Evolutionary conservation across 2,113 vertebrate species (phyloP).

Genomic region (Electrona antarctica): DNA sequence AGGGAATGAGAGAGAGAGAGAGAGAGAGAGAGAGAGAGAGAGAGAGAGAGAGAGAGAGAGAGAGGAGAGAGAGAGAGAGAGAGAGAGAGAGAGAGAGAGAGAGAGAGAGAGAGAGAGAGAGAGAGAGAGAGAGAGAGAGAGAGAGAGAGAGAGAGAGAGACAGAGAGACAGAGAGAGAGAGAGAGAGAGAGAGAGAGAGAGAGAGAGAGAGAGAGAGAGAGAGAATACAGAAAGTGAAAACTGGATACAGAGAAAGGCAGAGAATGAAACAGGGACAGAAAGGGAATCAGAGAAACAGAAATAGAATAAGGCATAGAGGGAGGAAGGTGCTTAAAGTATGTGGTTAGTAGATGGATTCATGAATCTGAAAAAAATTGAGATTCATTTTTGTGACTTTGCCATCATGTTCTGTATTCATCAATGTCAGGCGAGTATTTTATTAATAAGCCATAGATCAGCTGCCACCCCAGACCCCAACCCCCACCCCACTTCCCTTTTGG

Average conservation of each 20-base stretch:
- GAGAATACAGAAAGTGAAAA: neutral
- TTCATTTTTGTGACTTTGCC: conserved; percentile 64
- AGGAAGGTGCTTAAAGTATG: conserved; percentile 51
- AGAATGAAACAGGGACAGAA: neutral
- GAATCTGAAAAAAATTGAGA: conserved; percentile 72
- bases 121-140: neutral
- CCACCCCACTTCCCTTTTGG: conserved; percentile 24
- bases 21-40: neutral
- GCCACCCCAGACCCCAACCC: neutral
- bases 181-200: neutral
- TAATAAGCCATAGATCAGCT: conserved; percentile 60
- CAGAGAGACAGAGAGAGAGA: conserved; percentile 1
- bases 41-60: conserved; percentile 1
- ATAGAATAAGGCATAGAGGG: conserved; percentile 55
- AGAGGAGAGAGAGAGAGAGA: neutral
- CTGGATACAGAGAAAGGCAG: conserved; percentile 15
- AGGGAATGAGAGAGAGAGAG: neutral
- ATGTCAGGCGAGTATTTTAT: conserved; percentile 72
- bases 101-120: conserved; percentile 7
- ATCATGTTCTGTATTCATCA: conserved; percentile 75
- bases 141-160: neutral
- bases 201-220: neutral
- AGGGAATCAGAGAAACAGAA: conserved; percentile 12
- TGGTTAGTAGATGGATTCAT: conserved; percentile 71
- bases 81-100: neutral